Evolutionary conservation across 2,113 vertebrate species (phyloP).

Genomic region (Rhinoderma darwinii): DNA sequence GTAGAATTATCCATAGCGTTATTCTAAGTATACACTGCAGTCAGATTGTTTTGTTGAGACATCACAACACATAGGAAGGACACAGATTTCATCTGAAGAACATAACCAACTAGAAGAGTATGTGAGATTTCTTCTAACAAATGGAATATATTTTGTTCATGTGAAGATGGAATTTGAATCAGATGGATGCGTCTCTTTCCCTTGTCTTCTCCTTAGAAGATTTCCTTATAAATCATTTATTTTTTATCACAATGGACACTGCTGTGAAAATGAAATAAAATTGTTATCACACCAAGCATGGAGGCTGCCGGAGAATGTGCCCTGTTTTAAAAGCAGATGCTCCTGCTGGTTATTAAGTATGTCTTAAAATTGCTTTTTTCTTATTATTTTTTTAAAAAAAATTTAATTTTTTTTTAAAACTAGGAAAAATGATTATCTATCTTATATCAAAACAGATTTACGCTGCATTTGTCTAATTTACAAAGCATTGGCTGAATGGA

Average conservation of each 20-base stretch:
- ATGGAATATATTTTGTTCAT: constrained; percentile 55
- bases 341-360: constrained; percentile 49
- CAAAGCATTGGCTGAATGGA: not conserved
- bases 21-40: not conserved
- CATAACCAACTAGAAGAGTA: not conserved
- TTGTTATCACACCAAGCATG: constrained; percentile 48
- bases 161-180: constrained; percentile 56
- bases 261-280: constrained; percentile 58
- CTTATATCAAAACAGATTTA: not conserved
- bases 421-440: not conserved
- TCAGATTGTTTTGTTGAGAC: not conserved
- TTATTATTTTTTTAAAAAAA: not conserved
- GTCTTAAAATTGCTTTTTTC: constrained; percentile 34
- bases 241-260: constrained; percentile 59
- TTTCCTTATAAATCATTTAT: constrained; percentile 46
- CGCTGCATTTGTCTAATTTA: not conserved
- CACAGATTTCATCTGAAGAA: constrained; percentile 48
- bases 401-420: not conserved
- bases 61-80: not conserved
- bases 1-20: not conserved
- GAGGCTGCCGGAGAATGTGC: constrained; percentile 45
- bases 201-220: constrained; percentile 47
- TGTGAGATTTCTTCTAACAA: constrained; percentile 33
- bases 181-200: constrained; percentile 53
- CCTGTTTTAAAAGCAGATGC: constrained; percentile 46